These are phyloP conservation scores for Callospermophilus lateralis DNA, from an alignment of 2,113 vertebrate genomes.

Conservation along the genomic window DNA sequence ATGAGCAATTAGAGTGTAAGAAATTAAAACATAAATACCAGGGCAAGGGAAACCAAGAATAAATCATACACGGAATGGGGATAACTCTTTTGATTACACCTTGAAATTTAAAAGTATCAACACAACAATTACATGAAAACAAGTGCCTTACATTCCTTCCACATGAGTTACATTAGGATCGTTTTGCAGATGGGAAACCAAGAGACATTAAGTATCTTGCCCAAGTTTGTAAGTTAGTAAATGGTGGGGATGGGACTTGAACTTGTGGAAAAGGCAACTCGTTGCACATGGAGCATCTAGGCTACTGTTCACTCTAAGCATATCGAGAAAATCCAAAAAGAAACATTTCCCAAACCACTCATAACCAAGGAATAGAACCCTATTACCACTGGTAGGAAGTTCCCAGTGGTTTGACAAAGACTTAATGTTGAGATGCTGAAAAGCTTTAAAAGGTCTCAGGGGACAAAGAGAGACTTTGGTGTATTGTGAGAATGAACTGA, in stretches of 20 bases:
- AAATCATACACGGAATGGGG: not conserved
- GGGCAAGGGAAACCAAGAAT: not conserved
- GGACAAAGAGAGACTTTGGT: not conserved
- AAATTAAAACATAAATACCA: not conserved
- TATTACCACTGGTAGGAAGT: not conserved
- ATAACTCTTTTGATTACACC: not conserved
- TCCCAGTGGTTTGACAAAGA: not conserved
- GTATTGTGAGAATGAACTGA: not conserved
- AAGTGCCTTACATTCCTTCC: not conserved
- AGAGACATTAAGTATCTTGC: not conserved
- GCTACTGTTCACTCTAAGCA: not conserved
- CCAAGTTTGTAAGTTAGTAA: not conserved
- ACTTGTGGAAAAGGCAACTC: not conserved
- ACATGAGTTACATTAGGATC: not conserved
- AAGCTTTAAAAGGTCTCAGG: not conserved
- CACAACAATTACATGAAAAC: not conserved
- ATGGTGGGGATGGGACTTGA: not conserved
- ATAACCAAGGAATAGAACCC: not conserved
- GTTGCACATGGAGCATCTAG: not conserved
- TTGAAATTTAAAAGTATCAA: not conserved
- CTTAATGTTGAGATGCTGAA: not conserved
- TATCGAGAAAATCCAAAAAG: constrained; percentile 27
- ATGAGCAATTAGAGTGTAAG: not conserved
- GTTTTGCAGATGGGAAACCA: constrained; percentile 22
- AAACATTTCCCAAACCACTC: not conserved